Evolutionary conservation across 2,113 vertebrate genomes (phyloP).

Genomic region (zebrafish (Danio rerio)): GRCz12tu NC_133180.1:34755501-34756000

Average conservation of each 20-base stretch:
- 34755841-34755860: constrained; percentile 39
- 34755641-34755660: constrained; percentile 2
- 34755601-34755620: not conserved
- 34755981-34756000: not conserved
- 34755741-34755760: constrained; percentile 2
- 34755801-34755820: constrained; percentile 25
- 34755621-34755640: constrained; percentile 22
- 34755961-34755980: constrained; percentile 29
- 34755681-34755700: constrained; percentile 38
- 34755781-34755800: constrained; percentile 27
- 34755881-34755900: constrained; percentile 9
- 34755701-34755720: constrained; percentile 38
- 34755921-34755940: not conserved
- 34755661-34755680: constrained; percentile 28
- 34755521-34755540: not conserved
- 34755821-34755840: constrained; percentile 32
- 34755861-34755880: constrained; percentile 8
- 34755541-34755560: not conserved
- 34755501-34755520: constrained; percentile 18
- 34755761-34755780: constrained; percentile 20
- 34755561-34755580: not conserved
- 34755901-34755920: constrained; percentile 44
- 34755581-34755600: constrained; percentile 24
- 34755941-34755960: constrained; percentile 37
- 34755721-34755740: constrained; percentile 18